Percentiles rank a stretch among this genome's conserved stretches.
phyloP scores from a whole-genome alignment of 2,113 vertebrate species.

The Oryctolagus cuniculus region DNA sequence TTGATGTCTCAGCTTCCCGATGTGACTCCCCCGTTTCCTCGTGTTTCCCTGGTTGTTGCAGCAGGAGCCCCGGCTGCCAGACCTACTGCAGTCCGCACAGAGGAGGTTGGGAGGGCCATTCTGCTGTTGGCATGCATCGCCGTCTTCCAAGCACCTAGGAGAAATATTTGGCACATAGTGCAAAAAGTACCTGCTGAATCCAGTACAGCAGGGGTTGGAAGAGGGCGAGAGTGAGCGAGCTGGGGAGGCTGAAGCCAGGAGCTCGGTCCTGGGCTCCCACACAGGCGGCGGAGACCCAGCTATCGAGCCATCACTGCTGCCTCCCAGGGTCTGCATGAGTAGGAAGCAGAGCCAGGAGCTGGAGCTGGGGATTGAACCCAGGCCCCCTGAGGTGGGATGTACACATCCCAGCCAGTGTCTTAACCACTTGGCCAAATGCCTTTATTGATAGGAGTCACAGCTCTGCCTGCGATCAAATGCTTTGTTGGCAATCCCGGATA shows the following conservation, averaged over 20 bases:
- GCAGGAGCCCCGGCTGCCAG: background rate
- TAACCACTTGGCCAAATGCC: too few relatives aligned
- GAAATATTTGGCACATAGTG: background rate
- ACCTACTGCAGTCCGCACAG: background rate
- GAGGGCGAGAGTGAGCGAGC: too few relatives aligned
- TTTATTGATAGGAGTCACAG: background rate
- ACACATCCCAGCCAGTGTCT: too few relatives aligned
- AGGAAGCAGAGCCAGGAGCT: too few relatives aligned
- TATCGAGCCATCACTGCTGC: too few relatives aligned
- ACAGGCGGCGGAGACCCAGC: too few relatives aligned
- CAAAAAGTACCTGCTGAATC: background rate
- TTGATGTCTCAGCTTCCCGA: background rate
- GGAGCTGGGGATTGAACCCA: too few relatives aligned
- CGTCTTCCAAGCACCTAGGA: background rate
- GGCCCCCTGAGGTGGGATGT: too few relatives aligned
- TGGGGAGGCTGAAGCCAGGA: too few relatives aligned
- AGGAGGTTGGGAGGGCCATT: background rate
- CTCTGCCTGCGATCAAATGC: background rate
- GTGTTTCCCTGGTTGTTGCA: background rate
- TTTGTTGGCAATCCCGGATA: background rate
- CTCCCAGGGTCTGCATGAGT: too few relatives aligned
- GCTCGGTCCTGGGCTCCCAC: too few relatives aligned
- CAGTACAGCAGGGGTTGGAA: background rate
- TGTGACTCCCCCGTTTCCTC: too few relatives aligned
- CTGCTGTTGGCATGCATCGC: background rate